Base-by-base conservation (phyloP, 2,888 invertebrate genomes). In the Papilio demoleus region DNA sequence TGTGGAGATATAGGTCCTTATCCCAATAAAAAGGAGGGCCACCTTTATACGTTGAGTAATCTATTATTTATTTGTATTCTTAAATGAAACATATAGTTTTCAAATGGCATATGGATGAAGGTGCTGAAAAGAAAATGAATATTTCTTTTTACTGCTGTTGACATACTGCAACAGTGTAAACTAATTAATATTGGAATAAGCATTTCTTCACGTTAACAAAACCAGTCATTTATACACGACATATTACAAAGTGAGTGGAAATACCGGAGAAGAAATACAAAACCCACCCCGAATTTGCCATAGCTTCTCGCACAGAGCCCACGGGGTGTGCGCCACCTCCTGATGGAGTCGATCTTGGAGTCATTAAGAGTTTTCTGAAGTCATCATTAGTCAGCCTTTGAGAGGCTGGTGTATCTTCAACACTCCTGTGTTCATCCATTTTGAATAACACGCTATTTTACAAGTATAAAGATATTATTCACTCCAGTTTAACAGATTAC, bases 331-430 rank as follows among this genome's bases (percentile, higher is more conserved):
- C 75, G 76, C 88, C 75, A 1, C 53, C 53, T 12, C 53, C 75
- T 85, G 93, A 60, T 0, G 95, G 95, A 0, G 96, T 96, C 6
- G 96, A 94, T 71, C 98, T 94, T 0, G 99, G 99, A 0, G 99
- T 99, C 96, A 99, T 99, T 75, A 99, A 90, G 64, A 99, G 92
- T 83, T 98, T 98, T 67, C 99, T 95, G 83, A 99, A 99, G 90
- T 99, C 99, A 84, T 98, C 99, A 93, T 99, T 99, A 9, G 99
- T 99, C 66, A 99, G 93, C 75, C 97, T 94, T 79, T 96, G 96
- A 0, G 97, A 97, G 72, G 93, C 94, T 53, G 95, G 95, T 67
- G 94, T 94, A 75, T 94, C 94, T 74, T 93, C 92, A 70, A 93
- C 93, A 78, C 85, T 88, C 63, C 86, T 79, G 65, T 85, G 85